phyloP scores from a whole-genome alignment of 2,888 invertebrate species.

The Shargacucullia verbasci region DNA sequence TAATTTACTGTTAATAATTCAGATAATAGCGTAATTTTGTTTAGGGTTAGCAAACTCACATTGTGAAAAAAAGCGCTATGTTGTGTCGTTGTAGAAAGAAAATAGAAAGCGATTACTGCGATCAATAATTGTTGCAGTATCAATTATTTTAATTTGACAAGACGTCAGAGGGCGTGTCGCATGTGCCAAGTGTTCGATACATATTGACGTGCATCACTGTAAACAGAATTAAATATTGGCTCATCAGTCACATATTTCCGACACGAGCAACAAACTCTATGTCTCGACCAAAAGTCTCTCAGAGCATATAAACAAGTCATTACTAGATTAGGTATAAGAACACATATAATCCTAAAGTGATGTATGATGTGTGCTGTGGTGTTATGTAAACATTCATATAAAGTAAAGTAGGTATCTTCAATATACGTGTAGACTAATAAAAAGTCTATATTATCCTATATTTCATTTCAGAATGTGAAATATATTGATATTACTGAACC shows the following conservation, averaged over 20 bases:
- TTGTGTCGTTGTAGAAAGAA: constrained; percentile 6
- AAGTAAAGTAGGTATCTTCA: not conserved
- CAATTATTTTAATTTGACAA: constrained; percentile 42
- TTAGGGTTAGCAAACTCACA: too few species aligned
- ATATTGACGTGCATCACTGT: constrained; percentile 61
- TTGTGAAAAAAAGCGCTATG: not conserved
- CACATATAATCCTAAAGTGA: constrained; percentile 1
- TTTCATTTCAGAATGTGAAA: constrained; percentile 23
- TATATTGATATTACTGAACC: constrained; percentile 30
- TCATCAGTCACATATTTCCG: constrained; percentile 31
- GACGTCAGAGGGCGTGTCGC: constrained; percentile 35
- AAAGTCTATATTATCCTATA: constrained; percentile 1
- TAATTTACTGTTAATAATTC: too few species aligned
- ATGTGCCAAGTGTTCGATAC: constrained; percentile 67
- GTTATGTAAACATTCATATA: constrained; percentile 14
- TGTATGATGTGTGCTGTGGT: constrained; percentile 16
- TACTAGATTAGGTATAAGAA: constrained; percentile 6
- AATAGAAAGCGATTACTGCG: constrained; percentile 18
- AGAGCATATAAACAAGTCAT: constrained; percentile 33
- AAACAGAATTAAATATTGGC: constrained; percentile 65
- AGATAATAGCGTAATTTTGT: too few species aligned
- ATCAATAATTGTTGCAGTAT: constrained; percentile 16
- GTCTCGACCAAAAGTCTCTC: constrained; percentile 27
- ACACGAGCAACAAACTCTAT: constrained; percentile 30
- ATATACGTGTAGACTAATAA: not conserved